Evolutionary conservation across 2,113 vertebrate species (phyloP).

Genomic region (Oncorhynchus clarkii): DNA sequence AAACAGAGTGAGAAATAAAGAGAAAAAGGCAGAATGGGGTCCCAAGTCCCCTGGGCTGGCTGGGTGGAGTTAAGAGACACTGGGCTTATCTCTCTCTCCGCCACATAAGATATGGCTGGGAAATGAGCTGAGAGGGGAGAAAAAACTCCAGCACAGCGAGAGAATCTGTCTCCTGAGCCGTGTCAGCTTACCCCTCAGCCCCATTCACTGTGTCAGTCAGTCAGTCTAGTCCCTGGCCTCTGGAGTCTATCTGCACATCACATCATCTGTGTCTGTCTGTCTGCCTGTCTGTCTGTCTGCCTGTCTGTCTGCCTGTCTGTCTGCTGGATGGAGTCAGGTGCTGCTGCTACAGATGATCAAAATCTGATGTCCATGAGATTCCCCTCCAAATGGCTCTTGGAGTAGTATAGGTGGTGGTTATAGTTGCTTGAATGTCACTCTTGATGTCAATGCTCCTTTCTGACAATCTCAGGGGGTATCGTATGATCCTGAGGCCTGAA

Average conservation of each 20-base stretch:
- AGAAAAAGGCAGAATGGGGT: neutral
- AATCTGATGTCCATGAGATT: too few species aligned
- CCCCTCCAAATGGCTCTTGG: too few species aligned
- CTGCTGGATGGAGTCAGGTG: neutral
- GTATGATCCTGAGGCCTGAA: too few species aligned
- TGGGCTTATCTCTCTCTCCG: constrained; percentile 30
- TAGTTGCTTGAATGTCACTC: too few species aligned
- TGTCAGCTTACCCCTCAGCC: constrained; percentile 26
- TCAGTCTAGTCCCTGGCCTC: constrained; percentile 21
- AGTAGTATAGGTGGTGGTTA: too few species aligned
- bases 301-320: neutral
- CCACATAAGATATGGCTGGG: constrained; percentile 32
- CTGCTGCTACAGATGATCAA: too few species aligned
- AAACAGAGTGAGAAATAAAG: neutral
- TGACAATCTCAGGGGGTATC: too few species aligned
- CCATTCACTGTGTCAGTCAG: constrained; percentile 17
- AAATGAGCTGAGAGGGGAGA: constrained; percentile 34
- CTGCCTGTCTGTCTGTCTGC: neutral
- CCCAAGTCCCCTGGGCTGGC: neutral
- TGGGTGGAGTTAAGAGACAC: neutral
- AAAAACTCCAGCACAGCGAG: neutral
- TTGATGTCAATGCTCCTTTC: too few species aligned
- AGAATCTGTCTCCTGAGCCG: constrained; percentile 25
- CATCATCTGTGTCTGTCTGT: neutral
- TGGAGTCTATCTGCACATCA: constrained; percentile 22